Base-by-base conservation (phyloP, 2,888 invertebrate species). In the Prosapia bicincta region DNA sequence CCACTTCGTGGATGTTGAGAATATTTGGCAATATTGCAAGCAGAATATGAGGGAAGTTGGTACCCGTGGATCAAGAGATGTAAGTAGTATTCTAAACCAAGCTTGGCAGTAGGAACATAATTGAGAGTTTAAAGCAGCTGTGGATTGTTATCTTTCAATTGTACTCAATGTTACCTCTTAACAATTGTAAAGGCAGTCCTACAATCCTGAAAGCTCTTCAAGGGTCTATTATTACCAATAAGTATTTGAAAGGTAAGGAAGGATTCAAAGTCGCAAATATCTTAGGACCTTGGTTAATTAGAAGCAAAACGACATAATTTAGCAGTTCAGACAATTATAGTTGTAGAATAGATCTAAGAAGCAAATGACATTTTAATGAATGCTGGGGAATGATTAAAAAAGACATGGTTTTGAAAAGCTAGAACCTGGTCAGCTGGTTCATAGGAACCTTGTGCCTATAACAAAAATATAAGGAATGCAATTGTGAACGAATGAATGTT, bases 1-100 rank as follows among this genome's bases (percentile, higher is more conserved):
- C 99, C 99, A 0, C 87, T 97, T 71, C 90, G 98, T 68, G 94
- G 99, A 10, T 96, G 97, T 80, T 93, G 97, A 82, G 98, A 99
- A 84, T 98, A 99, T 83, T 85, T 93, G 76, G 88, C 89, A 25
- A 88, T 90, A 68, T 84, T 95, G 10, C 90, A 92, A 83, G 87
- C 87, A 0, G 90, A 90, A 82, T 90, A 89, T 82, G 88, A 90
- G 85, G 74, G 86, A 88, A 54, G 87, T 86, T 80, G 87, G 85
- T 78, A 85, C 84, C 79, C 85, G 85, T 38, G 80, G 80, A 80
- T 83, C 85, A 81, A 77, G 80, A 75, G 81, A 80, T 73, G 80
- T 78, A 69, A 80, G 78, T 54, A 80, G 78, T 26, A 78, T 88
- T 0, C 86, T 92, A 77, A 83, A 92, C 20, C 87, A 91, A 82